These are phyloP conservation scores for Astreopora myriophthalma DNA, from an alignment of 64 coral and sea anemone genomes.

Conservation along the genomic window DNA sequence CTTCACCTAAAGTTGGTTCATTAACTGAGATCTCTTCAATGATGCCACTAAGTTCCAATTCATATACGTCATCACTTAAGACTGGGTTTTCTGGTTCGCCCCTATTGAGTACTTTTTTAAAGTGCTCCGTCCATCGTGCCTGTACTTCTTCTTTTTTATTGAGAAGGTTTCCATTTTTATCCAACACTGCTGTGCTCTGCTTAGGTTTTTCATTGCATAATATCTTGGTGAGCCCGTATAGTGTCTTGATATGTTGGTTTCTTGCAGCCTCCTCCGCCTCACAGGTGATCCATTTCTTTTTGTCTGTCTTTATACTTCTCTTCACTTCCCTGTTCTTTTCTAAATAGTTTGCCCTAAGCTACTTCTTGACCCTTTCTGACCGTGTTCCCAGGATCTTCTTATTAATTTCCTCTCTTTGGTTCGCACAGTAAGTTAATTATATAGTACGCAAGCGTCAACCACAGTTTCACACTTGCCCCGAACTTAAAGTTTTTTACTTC, in stretches of 20 bases:
- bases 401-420: no score
- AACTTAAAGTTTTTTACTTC: no score
- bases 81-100: background rate
- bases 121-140: conserved; percentile 26
- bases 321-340: conserved; percentile 67
- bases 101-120: conserved; percentile 15
- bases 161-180: no score
- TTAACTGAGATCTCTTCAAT: conserved; percentile 15
- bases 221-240: background rate
- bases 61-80: background rate
- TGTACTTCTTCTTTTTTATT: conserved; percentile 36
- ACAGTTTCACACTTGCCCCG: no score
- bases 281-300: conserved; percentile 6
- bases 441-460: no score
- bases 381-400: conserved; percentile 39
- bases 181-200: background rate
- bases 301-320: conserved; percentile 31
- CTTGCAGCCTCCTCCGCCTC: background rate
- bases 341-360: conserved; percentile 16
- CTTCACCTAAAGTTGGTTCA: background rate
- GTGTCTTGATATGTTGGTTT: conserved; percentile 9
- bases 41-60: background rate
- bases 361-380: conserved; percentile 35
- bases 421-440: no score
- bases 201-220: conserved; percentile 40